Evolutionary conservation across 2,797 vertebrate species (phyloP), one percentile per base, ranked within the genome.

Genomic region (Rhincodon typus): DNA sequence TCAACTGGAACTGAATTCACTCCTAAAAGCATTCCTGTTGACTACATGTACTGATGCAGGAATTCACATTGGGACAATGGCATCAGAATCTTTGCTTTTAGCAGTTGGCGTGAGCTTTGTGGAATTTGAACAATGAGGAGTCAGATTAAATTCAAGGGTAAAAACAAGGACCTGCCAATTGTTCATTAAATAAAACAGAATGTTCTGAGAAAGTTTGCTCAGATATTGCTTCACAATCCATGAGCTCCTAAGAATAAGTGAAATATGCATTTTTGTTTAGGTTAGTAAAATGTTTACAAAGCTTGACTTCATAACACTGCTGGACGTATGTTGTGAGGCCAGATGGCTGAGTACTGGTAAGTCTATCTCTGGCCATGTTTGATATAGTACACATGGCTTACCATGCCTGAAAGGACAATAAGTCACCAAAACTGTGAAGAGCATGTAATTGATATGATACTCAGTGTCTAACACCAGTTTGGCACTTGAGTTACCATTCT

Each of bases 11-110:
- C 19, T 91, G 34, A 38, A n/a, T 91, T 66, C 88, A n/a, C 15
- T 53, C 53, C 62, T 91, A 91, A 91, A 91, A 91, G 88, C 88
- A 91, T 91, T 91, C 88, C 88, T 91, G 88, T 17, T 38, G n/a
- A 38, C 62, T 67, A 8, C 7, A 8, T 67, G 57, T 17, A 91
- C 19, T 23, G 88, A 23, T n/a, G 57, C 6, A 67, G 57, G 88
- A 91, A 91, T 91, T 66, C 30, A 66, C n/a, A 8, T 62, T 17
- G 19, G 57, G 17, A 66, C 19, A 66, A n/a, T 91, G 88, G 13
- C 2, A 7, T 67, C 88, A 30, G 88, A 34, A n/a, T 21, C 57
- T 91, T 91, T 91, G n/a, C 57, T 91, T 66, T 67, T 62, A 91
- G 57, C 34, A n/a, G 34, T n/a, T 67, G 62, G 6, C 57, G 21